Evolutionary conservation across 2,888 invertebrate species (phyloP), one percentile per base, ranked within the genome.

Genomic region (Carterocephalus palaemon): DNA sequence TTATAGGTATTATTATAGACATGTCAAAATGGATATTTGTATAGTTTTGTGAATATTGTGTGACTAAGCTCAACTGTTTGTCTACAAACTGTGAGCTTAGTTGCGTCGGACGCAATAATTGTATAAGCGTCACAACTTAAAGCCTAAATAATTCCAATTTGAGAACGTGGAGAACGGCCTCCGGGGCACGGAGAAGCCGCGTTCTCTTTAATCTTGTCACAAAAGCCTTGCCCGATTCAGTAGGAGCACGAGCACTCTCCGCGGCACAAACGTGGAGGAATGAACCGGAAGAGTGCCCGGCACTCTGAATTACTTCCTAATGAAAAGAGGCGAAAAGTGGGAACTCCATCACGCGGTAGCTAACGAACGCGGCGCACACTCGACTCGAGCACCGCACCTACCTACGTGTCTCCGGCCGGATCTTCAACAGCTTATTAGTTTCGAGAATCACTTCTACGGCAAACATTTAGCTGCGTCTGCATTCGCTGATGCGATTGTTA

Each of bases 231-330:
- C 81, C 81, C 84, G 83, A 81, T 75, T 85, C 83, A 81, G 78
- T 75, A 70, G 64, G 63, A 71, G 71, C 67, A 75, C 71, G 72
- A 83, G 82, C 66, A 76, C 83, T 72, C 82, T 74, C 64, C 67
- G 60, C 62, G 59, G 73, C 57, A 60, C 60, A 79, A 79, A 77
- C 81, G 73, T 69, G 73, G 68, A 84, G 81, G 82, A 83, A 86
- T 83, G 85, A 80, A 81, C 77, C 81, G 78, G 75, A 80, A 82
- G 81, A 81, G 82, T 75, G 77, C 75, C 77, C 72, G 74, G 75
- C 69, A 76, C 83, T 84, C 83, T 74, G 80, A 83, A 85, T 85
- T 85, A 85, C 83, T 86, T 84, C 83, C 84, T 85, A 86, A 85
- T 85, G 85, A 86, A 86, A 84, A 84, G 84, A 83, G 79, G 72